Percentiles rank a stretch among this genome's conserved stretches.
Evolutionary conservation across 2,113 vertebrate genomes (phyloP).

Genomic region (Chunga burmeisteri): DNA sequence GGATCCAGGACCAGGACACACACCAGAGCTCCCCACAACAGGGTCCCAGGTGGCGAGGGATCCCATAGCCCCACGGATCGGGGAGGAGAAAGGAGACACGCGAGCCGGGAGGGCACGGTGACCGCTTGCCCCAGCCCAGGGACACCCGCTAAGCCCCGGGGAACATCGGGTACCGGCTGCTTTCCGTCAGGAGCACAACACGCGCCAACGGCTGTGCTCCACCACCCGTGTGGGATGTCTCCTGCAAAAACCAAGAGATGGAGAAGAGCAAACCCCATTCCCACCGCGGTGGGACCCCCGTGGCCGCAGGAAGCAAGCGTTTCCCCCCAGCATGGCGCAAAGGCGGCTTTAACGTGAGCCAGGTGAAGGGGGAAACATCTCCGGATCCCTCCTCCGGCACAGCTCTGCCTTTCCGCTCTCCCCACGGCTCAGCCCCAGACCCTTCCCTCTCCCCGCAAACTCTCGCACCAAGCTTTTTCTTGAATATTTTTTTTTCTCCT

Average conservation of each 20-base stretch:
- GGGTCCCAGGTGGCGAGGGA: not conserved
- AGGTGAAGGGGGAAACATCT: not conserved
- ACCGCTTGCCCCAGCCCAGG: not conserved
- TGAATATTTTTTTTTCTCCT: no score
- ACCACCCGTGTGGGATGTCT: accelerated
- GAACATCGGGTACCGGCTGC: not conserved
- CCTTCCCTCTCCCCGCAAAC: not conserved
- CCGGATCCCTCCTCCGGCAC: not conserved
- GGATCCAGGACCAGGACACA: not conserved
- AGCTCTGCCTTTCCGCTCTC: not conserved
- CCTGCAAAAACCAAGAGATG: not conserved
- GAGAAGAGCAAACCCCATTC: not conserved
- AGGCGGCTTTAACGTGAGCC: accelerated
- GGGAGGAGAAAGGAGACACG: not conserved
- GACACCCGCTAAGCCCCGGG: not conserved
- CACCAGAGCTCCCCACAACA: not conserved
- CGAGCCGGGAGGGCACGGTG: accelerated
- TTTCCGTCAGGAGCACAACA: accelerated
- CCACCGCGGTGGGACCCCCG: accelerated
- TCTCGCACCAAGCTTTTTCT: not conserved
- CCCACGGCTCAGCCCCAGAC: not conserved
- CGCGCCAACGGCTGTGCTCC: accelerated
- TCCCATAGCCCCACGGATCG: accelerated
- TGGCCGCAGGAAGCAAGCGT: not conserved
- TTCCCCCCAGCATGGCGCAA: accelerated